Evolutionary conservation across 30 jellyfish, hydroid and myxozoan species (phyloP), one percentile per base, ranked within the genome.

Genomic region (Turritopsis rubra): DNA sequence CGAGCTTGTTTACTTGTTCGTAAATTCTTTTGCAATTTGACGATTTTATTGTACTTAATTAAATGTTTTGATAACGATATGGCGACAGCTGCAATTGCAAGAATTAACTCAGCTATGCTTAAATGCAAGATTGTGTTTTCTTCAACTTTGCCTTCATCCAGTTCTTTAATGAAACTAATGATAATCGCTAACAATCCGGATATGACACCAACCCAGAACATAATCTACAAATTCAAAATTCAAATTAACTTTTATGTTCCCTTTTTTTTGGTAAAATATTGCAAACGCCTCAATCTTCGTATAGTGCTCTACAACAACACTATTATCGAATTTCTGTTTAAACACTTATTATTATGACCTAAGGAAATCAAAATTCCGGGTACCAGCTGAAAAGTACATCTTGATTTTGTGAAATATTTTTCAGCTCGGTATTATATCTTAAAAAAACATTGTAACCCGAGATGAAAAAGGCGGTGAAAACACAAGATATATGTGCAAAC

Each of bases 181-280:
- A 29, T 18, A 7, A 74, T 74, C 27, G 82, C 82, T 8, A 26
- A 16, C 16, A 74, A 26, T 8, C 54, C 82, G 4, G 41, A 29
- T 7, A 29, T 74, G 82, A 74, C 24, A 23, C 82, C 82, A 74
- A 3, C 65, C 82, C 82, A 74, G 60, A 74, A 74, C 70, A 74
- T 16, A 20, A 74, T n/a, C 82, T 74, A 0, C 21, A 72, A 74
- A 66, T 13, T 3, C 13, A 41, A 41, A 41, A 41, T 41, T 3
- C 5, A 41, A 41, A 41, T 3, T 13, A 41, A 41, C 13, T 3
- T 41, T 41, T 41, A 41, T 41, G 60, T 3, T 5, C 5, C 5
- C 13, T 41, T 41, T 41, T 13, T 41, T 41, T 41, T 13, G 5
- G 60, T 13, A 41, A 3, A 3, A 41, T 13, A 41, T 41, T 13